Base-by-base conservation (phyloP, 2,888 invertebrate species). In the Priocnemis perturbator region DNA sequence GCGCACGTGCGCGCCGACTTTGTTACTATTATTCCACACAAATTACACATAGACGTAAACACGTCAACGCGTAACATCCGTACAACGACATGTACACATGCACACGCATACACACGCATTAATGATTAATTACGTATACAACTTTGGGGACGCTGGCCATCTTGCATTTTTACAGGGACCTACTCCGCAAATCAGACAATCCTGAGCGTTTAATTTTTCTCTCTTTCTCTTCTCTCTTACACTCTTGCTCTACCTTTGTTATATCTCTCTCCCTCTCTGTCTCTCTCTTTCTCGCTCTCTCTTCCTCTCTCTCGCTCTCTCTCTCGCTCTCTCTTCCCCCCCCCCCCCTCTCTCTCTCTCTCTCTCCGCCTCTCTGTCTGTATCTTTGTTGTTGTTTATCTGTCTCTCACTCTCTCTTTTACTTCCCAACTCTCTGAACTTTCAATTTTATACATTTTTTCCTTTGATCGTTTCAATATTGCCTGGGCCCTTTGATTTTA, bases 381-480 rank as follows among this genome's bases (percentile, higher is more conserved):
- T 60, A 45, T 65, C 66, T 19, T 73, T 69, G 67, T 62, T 74
- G 59, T 55, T 60, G 3, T 47, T 37, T 60, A 14, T 26, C 37
- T 67, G 23, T 66, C 2, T 44, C 20, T 57, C 19, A 44, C 47
- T 59, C 19, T 68, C 37, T 64, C 59, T 64, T 47, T 59, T 11
- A 71, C 60, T 76, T 73, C 68, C 71, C 44, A 72, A 75, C 47
- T 73, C 57, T 72, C n/a, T n/a, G n/a, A 53, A 19, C 50, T 9
- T 26, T 63, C 21, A 47, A 7, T 61, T 26, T 61, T 20, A 37
- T 30, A 50, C 56, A 15, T 53, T 15, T 73, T 78, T 90, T 90
- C 90, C 91, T 91, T 91, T 87, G 88, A 89, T 89, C 88, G 88
- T 89, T 88, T 90, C 91, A 91, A 91, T 91, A 90, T 91, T 92